Evolutionary conservation across 2,113 vertebrate species (phyloP).

Genomic region (Holacanthus passer): DNA sequence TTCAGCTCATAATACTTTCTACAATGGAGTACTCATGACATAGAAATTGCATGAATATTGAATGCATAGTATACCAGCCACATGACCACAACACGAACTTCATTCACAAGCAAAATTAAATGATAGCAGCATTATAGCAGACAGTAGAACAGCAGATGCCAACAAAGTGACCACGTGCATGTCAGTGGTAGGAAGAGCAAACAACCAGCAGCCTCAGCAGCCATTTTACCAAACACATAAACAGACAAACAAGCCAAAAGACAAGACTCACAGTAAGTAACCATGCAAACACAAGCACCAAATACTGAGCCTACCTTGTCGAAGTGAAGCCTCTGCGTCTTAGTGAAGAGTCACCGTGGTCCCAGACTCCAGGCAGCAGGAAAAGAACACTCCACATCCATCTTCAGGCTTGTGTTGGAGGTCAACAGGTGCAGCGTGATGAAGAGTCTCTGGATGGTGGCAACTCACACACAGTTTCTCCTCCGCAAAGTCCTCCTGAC

Average conservation of each 20-base stretch:
- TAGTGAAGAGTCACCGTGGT: neutral
- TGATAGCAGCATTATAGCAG: neutral
- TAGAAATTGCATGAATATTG: neutral
- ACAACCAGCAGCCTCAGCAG: neutral
- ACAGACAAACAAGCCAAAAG: neutral
- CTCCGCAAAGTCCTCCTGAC: no score
- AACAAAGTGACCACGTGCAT: neutral
- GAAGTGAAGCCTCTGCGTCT: neutral
- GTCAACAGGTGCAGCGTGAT: neutral
- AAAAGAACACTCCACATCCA: no score
- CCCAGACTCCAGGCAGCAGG: neutral
- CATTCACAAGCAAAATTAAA: neutral
- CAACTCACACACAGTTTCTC: no score
- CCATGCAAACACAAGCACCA: neutral
- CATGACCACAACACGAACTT: neutral
- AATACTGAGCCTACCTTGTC: neutral
- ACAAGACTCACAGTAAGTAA: neutral
- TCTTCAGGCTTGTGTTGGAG: neutral
- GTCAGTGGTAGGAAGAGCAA: neutral
- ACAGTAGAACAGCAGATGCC: neutral
- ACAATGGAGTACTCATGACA: neutral
- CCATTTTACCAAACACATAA: neutral
- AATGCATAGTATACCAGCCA: neutral
- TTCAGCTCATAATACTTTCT: neutral
- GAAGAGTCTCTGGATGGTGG: no score